A percentile compares a stretch with the other conserved stretches of the same genome.
Evolutionary conservation across 2,113 vertebrate genomes (phyloP).

Genomic region (Osmerus mordax): DNA sequence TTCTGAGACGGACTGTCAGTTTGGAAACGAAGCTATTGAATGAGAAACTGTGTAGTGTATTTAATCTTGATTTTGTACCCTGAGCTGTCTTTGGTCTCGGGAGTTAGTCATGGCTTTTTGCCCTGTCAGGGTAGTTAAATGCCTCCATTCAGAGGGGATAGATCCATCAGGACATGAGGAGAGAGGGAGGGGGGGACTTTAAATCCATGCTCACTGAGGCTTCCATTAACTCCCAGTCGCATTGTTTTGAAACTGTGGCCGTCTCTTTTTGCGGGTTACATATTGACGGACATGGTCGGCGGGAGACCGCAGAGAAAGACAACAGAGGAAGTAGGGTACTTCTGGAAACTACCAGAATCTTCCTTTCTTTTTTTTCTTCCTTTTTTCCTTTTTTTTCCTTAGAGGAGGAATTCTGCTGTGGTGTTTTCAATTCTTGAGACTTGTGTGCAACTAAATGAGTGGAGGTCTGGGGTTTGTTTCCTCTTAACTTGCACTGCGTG

Average conservation of each 20-base stretch:
- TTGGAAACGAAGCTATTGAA: background rate
- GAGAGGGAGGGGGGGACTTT: conserved; percentile 23
- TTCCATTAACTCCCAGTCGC: conserved; percentile 46
- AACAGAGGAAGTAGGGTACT: background rate
- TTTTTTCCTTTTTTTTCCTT: background rate
- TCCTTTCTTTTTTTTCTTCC: background rate
- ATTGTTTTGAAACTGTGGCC: conserved; percentile 64
- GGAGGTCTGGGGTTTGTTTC: conserved; percentile 50
- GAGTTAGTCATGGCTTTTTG: conserved; percentile 19
- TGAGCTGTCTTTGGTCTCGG: conserved; percentile 23
- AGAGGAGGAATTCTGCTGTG: conserved; percentile 28
- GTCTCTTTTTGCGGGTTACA: conserved; percentile 15
- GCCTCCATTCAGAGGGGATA: conserved; percentile 45
- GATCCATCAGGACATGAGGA: conserved; percentile 41
- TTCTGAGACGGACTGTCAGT: conserved; percentile 16
- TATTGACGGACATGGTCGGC: conserved; percentile 28
- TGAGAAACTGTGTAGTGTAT: background rate
- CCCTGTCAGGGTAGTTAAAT: conserved; percentile 49
- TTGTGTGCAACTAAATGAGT: conserved; percentile 30
- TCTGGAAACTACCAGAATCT: conserved; percentile 1
- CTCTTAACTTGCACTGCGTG: conserved; percentile 50
- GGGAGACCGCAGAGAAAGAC: background rate
- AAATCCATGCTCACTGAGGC: conserved; percentile 52
- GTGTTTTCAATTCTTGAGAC: conserved; percentile 50
- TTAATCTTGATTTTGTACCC: background rate